Evolutionary conservation across 1,140 invertebrate genomes (phyloP).

Genomic region (Lysiphlebus fabarum): DNA sequence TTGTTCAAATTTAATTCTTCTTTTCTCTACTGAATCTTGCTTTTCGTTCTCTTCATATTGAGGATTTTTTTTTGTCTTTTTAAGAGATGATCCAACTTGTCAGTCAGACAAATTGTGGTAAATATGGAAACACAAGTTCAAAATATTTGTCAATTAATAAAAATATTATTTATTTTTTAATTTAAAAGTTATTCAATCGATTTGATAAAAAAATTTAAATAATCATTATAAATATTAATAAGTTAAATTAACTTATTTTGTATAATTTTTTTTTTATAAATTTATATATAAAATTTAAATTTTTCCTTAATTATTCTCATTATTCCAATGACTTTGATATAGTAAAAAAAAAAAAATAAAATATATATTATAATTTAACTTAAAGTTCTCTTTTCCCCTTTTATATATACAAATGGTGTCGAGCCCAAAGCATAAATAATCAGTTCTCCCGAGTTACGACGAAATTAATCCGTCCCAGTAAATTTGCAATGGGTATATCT

Average conservation of each 20-base stretch:
- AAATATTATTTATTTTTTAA: background rate
- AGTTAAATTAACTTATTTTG: background rate
- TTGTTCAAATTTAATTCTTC: slow-evolving; percentile 44
- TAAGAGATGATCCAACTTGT: background rate
- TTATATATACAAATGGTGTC: background rate
- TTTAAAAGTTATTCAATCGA: too few relatives aligned
- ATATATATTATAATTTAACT: slow-evolving; percentile 1
- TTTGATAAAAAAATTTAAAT: too few relatives aligned
- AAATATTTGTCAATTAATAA: background rate
- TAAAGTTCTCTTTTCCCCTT: slow-evolving; percentile 9
- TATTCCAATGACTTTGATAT: background rate
- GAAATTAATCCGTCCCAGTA: slow-evolving; percentile 47
- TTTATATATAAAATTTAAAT: too few relatives aligned
- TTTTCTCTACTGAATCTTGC: slow-evolving; percentile 5
- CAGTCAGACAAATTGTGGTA: slow-evolving; percentile 12
- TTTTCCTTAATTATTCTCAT: background rate
- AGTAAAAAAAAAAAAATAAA: background rate
- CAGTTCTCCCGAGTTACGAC: slow-evolving; percentile 38
- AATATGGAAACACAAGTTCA: too few relatives aligned
- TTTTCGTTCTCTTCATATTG: slow-evolving; percentile 14
- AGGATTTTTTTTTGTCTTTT: background rate
- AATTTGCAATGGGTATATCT: slow-evolving; percentile 41
- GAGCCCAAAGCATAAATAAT: slow-evolving; percentile 40
- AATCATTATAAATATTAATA: too few relatives aligned
- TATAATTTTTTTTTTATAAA: background rate